Evolutionary conservation across 2,797 vertebrate genomes (phyloP), one percentile per base, ranked within the genome.

Genomic region (Gymnoscopelus braueri): DNA sequence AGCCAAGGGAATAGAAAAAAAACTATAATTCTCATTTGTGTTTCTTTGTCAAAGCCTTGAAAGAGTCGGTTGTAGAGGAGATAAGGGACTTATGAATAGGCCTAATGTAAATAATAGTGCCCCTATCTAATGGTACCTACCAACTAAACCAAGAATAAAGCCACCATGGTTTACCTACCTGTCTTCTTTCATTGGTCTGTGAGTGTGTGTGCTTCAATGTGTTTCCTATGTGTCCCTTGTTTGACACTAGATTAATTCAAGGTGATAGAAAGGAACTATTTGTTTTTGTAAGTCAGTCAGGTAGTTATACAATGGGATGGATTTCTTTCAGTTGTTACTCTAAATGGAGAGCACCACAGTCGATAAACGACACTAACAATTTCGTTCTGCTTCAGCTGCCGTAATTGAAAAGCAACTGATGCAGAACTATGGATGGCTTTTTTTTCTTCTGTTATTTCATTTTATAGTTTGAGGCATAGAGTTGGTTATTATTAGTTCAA

Each of bases 341-440:
- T 94, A 95, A 95, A 95, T 91, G 93, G 94, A 83, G 89, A 94
- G 93, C 89, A 94, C 91, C 92, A 91, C 92, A 95, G 95, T 96
- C 94, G 92, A 96, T 96, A 96, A 95, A 94, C 93, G 93, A 94
- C 94, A 94, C 93, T 93, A 95, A 94, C 93, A 95, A 94, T 95
- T 95, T 91, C 76, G 94, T 95, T 97, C 95, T 93, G 92, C 93
- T 95, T 94, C 93, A 87, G 90, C 90, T 94, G 92, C 89, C 86
- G 88, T 96, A 97, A 96, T 95, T 96, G 94, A 96, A 96, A 97
- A 95, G 91, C 92, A 96, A 95, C 91, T 94, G 93, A 95, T 92
- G 94, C 91, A 95, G 95, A 96, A 95, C 92, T 91, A 90, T 88
- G 85, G 83, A 81, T 87, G 89, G 86, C 75, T 87, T 72, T 91